phyloP scores from a whole-genome alignment of 2,113 vertebrate genomes.

The Anoura caudifer region DNA sequence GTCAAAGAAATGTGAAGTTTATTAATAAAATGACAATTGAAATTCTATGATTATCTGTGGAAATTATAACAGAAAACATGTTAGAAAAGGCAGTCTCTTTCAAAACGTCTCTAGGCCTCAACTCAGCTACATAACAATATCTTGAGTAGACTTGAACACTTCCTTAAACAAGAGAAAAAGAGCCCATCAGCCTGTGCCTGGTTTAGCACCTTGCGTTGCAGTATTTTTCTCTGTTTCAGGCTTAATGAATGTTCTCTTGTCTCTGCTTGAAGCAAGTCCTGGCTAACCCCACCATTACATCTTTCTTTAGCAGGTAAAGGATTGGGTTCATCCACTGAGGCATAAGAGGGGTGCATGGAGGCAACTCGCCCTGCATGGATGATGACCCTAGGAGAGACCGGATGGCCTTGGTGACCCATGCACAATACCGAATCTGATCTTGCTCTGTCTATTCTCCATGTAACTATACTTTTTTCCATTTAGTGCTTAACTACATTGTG shows the following conservation, averaged over 20 bases:
- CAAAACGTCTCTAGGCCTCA: background rate
- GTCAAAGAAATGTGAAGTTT: background rate
- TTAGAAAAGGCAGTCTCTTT: background rate
- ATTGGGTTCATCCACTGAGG: background rate
- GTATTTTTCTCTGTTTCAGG: background rate
- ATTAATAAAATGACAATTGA: background rate
- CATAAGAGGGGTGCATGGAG: background rate
- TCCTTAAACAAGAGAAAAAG: background rate
- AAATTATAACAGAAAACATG: background rate
- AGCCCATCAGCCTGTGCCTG: background rate
- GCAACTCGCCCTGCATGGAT: background rate
- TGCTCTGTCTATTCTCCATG: background rate
- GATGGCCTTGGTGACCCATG: fast-evolving
- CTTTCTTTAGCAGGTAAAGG: background rate
- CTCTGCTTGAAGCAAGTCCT: background rate
- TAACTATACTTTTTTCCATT: background rate
- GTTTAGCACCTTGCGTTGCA: background rate
- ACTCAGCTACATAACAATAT: background rate
- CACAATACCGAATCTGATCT: background rate
- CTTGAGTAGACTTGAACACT: background rate
- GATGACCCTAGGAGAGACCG: background rate
- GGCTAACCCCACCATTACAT: background rate
- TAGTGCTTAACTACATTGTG: background rate
- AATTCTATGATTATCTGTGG: background rate
- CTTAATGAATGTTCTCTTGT: background rate